Conservation (phyloP, 2,797 vertebrate species). For the Enteromius mattozi region DNA sequence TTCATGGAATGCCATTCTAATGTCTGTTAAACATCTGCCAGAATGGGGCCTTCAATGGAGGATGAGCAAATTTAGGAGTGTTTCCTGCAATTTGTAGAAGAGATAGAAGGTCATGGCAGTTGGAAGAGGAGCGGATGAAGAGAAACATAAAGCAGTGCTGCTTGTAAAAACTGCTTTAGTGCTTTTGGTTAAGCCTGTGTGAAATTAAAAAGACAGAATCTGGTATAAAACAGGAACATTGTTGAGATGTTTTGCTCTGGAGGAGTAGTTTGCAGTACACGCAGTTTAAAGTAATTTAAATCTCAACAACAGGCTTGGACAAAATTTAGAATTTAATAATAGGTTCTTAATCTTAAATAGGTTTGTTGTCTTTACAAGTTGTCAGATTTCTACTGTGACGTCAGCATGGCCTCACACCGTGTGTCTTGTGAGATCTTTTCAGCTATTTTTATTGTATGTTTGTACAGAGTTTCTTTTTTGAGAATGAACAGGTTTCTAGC, state of each 20-base stretch:
- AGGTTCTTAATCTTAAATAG: not conserved
- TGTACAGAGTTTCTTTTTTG: constrained; percentile 43
- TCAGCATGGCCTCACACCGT: not conserved
- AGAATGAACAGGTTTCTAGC: not conserved
- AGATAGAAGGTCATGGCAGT: constrained; percentile 66
- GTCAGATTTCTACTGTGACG: not conserved
- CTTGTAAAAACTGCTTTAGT: constrained; percentile 39
- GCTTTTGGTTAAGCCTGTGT: constrained; percentile 55
- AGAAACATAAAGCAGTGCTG: constrained; percentile 65
- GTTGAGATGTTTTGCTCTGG: not conserved
- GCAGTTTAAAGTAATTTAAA: not conserved
- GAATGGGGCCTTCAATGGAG: constrained; percentile 59
- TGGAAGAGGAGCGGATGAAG: constrained; percentile 65
- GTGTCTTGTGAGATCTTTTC: constrained; percentile 2
- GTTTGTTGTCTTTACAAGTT: not conserved
- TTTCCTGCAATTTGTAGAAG: constrained; percentile 70
- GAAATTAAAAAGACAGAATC: constrained; percentile 57
- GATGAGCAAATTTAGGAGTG: constrained; percentile 70
- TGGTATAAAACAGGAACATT: not conserved
- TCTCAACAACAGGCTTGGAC: not conserved
- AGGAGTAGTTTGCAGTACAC: not conserved
- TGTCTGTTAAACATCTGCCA: constrained; percentile 73
- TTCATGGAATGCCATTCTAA: constrained; percentile 66
- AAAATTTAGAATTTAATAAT: not conserved
- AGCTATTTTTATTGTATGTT: constrained; percentile 14